These are phyloP conservation scores for Loripinus fragilis DNA, from an alignment of 2,888 invertebrate species.

Conservation along the genomic window DNA sequence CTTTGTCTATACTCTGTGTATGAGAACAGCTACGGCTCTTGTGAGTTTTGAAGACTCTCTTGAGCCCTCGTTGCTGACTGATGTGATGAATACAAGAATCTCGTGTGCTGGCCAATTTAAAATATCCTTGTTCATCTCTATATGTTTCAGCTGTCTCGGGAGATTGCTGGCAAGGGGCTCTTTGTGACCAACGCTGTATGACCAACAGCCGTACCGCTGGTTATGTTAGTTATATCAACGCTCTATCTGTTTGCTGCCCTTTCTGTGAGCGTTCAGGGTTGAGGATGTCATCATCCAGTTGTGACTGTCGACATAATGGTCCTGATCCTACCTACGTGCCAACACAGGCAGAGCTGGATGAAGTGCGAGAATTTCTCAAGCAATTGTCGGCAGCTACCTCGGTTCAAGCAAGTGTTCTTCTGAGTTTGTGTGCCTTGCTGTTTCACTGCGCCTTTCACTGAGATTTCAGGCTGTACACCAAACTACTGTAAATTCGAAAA, in stretches of 20 bases:
- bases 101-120: no score
- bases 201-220: background rate
- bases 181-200: slow-evolving; percentile 2
- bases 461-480: background rate
- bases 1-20: no score
- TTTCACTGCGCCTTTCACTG: no score
- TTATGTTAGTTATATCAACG: background rate
- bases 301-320: slow-evolving; percentile 1
- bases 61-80: background rate
- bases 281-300: background rate
- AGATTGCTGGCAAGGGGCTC: background rate
- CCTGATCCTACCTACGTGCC: background rate
- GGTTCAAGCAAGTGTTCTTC: no score
- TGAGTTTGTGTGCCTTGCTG: no score
- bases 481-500: no score
- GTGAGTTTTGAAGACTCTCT: no score
- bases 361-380: background rate
- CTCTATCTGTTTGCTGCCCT: background rate
- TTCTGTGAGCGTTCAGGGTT: background rate
- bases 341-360: background rate
- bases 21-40: no score
- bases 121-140: no score
- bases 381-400: background rate
- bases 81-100: no score
- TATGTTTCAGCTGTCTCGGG: background rate